Conservation (phyloP, 1,140 invertebrate species). For the Lethocerus indicus region DNA sequence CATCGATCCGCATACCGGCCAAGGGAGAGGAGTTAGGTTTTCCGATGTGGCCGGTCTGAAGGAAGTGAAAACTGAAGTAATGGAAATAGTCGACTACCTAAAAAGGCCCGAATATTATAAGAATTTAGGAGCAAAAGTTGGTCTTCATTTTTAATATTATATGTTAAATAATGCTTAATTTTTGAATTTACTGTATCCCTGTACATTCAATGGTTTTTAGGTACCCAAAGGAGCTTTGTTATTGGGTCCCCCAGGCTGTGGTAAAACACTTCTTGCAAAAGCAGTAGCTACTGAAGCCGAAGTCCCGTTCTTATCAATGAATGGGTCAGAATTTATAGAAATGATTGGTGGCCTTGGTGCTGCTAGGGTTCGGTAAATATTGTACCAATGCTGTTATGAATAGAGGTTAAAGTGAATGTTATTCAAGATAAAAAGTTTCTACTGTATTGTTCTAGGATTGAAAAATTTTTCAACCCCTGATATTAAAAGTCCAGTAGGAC, state of each 20-base stretch:
- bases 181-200: background rate
- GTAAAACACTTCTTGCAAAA: conserved; percentile 85
- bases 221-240: conserved; percentile 38
- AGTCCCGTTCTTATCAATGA: conserved; percentile 83
- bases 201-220: conserved; percentile 9
- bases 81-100: conserved; percentile 97
- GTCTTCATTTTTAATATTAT: conserved; percentile 8
- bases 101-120: conserved; percentile 84
- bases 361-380: conserved; percentile 46
- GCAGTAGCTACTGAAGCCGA: conserved; percentile 77
- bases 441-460: background rate
- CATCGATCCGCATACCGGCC: conserved; percentile 66
- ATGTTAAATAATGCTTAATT: background rate
- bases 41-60: conserved; percentile 89
- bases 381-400: background rate
- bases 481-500: background rate
- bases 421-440: background rate
- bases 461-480: background rate
- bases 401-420: too few species aligned
- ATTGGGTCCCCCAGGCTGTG: conserved; percentile 75
- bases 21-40: conserved; percentile 76
- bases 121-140: conserved; percentile 79
- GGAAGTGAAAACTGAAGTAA: conserved; percentile 94
- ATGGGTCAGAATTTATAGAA: conserved; percentile 90
- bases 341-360: conserved; percentile 91